Evolutionary conservation across 2,797 vertebrate species (phyloP), one percentile per base, ranked within the genome.

Genomic region (Paramormyrops hopkinsi): DNA sequence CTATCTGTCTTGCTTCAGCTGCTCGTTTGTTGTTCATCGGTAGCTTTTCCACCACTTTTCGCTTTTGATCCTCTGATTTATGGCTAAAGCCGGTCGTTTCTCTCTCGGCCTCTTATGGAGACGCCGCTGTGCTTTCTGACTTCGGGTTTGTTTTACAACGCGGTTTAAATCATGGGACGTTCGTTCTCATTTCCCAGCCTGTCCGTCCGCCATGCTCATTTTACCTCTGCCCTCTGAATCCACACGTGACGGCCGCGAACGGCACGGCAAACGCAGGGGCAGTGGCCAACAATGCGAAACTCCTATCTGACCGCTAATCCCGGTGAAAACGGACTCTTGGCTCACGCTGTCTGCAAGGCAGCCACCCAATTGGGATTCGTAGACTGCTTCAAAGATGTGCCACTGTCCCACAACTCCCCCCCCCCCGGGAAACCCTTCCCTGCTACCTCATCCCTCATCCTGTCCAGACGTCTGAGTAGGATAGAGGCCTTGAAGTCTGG

Each of bases 61-160:
- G n/a, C 41, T 59, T 89, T 76, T 79, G 84, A 87, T 76, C 62
- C 85, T 50, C 33, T 88, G 19, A 89, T 82, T 89, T 59, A 82
- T 88, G 46, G 12, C 29, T 65, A 22, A 79, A 51, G n/a, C 69
- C 29, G 5, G 41, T 50, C 51, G 56, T 48, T 50, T 56, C 9
- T 17, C 51, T 33, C 48, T 79, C 25, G 6, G 83, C 83, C 76
- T 53, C n/a, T 19, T 17, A 29, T 46, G 41, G 44, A 53, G 33
- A 29, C 37, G 0, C 37, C 12, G 41, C 53, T 33, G 0, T 62
- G 9, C 22, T 19, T 51, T 33, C 8, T 41, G 4, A 44, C 83
- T 62, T 85, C 56, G 11, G 59, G 17, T 82, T 44, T 44, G 41
- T n/a, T 89, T 50, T 50, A 14, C 8, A 4, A 41, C 9, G 44